These are phyloP conservation scores for Neuroscelio doddi DNA, from an alignment of 2,888 invertebrate species.

Conservation along the genomic window DNA sequence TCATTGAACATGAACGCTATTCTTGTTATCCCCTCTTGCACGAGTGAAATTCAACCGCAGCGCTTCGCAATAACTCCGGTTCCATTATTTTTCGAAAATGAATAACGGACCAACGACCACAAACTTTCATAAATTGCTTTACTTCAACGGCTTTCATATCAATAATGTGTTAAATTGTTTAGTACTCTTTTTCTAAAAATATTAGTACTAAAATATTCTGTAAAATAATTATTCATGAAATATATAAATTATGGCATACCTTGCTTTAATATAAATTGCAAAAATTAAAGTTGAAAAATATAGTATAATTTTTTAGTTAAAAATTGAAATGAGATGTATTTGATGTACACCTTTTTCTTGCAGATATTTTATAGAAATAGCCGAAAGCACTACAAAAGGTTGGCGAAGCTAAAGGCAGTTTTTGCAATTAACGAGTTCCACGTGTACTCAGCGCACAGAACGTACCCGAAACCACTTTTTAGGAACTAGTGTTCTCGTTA, in stretches of 20 bases:
- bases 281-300: too few species aligned
- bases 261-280: too few species aligned
- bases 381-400: neutral
- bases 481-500: neutral
- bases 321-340: slow-evolving; percentile 4
- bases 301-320: too few species aligned
- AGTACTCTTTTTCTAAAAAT: too few species aligned
- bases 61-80: slow-evolving; percentile 23
- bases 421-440: slow-evolving; percentile 56
- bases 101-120: slow-evolving; percentile 4
- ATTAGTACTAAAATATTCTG: too few species aligned
- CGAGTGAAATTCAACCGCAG: slow-evolving; percentile 20
- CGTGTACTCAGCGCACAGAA: slow-evolving; percentile 27
- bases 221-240: too few species aligned
- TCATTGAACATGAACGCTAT: slow-evolving; percentile 16
- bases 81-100: slow-evolving; percentile 25
- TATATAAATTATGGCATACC: too few species aligned
- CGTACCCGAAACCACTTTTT: slow-evolving; percentile 15
- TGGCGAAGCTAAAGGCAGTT: slow-evolving; percentile 49
- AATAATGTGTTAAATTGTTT: too few species aligned
- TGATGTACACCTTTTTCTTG: slow-evolving; percentile 1
- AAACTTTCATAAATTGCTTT: slow-evolving; percentile 15
- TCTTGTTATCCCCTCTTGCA: slow-evolving; percentile 12
- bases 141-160: too few species aligned
- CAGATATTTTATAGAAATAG: slow-evolving; percentile 1